phyloP scores from a whole-genome alignment of 2,113 vertebrate genomes.

The Platysteira castanea region DNA sequence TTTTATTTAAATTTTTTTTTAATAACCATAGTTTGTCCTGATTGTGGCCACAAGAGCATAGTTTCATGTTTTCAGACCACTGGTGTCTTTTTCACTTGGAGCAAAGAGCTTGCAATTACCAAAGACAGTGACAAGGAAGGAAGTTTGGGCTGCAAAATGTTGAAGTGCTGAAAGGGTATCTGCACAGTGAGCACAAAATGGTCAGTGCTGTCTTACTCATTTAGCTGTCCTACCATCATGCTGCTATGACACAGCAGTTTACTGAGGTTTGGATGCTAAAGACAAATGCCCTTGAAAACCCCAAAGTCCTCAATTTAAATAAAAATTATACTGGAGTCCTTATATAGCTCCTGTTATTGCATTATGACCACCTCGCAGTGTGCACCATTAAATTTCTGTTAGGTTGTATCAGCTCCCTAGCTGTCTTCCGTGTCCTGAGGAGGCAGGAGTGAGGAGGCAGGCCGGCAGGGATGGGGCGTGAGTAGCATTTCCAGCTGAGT shows the following conservation, averaged over 20 bases:
- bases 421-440: neutral
- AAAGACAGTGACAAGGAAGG: neutral
- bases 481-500: neutral
- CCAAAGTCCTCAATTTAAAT: neutral
- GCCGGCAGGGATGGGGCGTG: neutral
- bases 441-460: neutral
- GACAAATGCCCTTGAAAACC: accelerated
- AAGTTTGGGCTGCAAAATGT: neutral
- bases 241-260: neutral
- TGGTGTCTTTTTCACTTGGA: neutral
- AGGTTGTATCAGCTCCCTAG: neutral
- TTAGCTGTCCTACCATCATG: neutral
- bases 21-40: neutral
- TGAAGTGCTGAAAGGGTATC: neutral
- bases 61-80: neutral
- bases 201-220: neutral
- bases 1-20: neutral
- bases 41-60: neutral
- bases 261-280: neutral
- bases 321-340: neutral
- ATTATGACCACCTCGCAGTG: neutral
- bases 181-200: neutral
- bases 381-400: neutral
- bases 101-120: neutral
- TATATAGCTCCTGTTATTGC: neutral